Conservation (phyloP, 2,113 vertebrate species). For the Psittacara wagleri region DNA sequence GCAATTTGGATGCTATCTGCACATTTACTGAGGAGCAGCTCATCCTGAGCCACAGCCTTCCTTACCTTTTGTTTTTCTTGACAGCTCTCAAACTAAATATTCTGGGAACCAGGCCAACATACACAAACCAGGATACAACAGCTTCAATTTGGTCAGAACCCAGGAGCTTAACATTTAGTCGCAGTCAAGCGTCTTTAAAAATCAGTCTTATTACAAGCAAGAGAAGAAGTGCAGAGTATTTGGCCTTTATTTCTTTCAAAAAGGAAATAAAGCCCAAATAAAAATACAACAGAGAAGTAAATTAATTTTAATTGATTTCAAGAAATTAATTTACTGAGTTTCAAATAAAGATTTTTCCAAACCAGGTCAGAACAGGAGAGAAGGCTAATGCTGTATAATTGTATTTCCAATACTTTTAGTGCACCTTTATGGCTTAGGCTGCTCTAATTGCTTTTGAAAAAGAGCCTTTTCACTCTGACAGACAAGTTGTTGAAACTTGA, state of each 20-base stretch:
- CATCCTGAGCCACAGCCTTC: background rate
- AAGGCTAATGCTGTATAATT: background rate
- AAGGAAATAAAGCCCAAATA: background rate
- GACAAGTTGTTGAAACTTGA: background rate
- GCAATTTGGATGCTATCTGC: background rate
- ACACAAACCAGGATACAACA: background rate
- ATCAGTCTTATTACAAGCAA: background rate
- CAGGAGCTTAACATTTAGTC: background rate
- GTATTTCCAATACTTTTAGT: background rate
- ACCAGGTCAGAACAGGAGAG: background rate
- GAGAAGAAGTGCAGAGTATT: background rate
- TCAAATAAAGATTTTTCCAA: background rate
- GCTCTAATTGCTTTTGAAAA: background rate
- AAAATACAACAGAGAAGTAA: background rate
- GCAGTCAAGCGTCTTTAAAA: background rate
- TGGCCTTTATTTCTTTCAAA: background rate
- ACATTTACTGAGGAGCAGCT: background rate
- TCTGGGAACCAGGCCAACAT: background rate
- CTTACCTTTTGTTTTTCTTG: background rate
- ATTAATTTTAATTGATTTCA: background rate
- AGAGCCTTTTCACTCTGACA: background rate
- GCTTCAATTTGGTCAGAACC: background rate
- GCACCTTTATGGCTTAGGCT: background rate
- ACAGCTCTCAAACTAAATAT: background rate
- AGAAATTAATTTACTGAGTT: background rate